Percentiles rank a stretch among this genome's conserved stretches.
phyloP scores from a whole-genome alignment of 2,888 invertebrate species.

The Isoperla grammatica region DNA sequence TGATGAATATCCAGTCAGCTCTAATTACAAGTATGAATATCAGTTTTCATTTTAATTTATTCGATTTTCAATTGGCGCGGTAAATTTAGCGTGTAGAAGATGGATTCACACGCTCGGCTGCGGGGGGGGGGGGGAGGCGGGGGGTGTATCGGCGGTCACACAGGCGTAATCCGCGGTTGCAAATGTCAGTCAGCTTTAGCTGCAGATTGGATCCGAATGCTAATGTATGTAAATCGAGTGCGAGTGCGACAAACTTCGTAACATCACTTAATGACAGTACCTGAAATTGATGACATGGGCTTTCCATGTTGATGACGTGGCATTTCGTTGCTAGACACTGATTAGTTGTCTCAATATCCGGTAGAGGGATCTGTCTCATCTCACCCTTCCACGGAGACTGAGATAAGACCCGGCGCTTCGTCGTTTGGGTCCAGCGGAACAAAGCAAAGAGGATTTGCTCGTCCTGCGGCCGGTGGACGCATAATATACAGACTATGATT shows the following conservation, averaged over 20 bases:
- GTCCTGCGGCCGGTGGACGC: no score
- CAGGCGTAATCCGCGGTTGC: neutral
- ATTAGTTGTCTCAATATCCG: slow-evolving; percentile 1
- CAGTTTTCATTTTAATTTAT: neutral
- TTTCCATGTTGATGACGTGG: neutral
- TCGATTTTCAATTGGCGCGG: neutral
- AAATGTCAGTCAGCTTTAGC: neutral
- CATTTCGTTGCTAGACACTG: neutral
- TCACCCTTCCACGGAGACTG: no score
- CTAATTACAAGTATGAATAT: neutral
- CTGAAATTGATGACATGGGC: neutral
- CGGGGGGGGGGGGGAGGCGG: neutral
- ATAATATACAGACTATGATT: no score
- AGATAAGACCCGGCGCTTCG: no score
- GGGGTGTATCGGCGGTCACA: neutral
- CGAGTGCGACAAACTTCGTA: neutral
- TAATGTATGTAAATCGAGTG: neutral
- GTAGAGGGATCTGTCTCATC: neutral
- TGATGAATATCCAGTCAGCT: neutral
- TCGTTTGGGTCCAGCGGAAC: no score
- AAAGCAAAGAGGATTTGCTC: no score
- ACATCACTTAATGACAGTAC: neutral
- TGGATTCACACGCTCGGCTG: neutral
- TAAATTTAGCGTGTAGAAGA: neutral
- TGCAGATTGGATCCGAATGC: no score